Base-by-base conservation (phyloP, 2,797 vertebrate species). In the Clamator glandarius region DNA sequence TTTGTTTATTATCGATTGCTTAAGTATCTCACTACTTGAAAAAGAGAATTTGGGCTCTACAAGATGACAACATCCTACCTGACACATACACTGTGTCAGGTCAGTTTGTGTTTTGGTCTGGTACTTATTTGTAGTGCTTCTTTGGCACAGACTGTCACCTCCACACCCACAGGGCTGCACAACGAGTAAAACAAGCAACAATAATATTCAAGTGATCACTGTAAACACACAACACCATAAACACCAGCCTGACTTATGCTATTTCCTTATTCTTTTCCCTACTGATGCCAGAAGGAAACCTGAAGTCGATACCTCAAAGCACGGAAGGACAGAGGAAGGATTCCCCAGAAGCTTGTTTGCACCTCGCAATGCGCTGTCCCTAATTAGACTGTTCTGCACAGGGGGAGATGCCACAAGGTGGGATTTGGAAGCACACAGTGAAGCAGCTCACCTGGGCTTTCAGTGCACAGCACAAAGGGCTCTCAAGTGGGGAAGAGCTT, bases 161-260 rank as follows among this genome's bases (percentile, higher is more conserved):
- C 74, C 85, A 89, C 91, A 89, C 93, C 83, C 90, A 87, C 81
- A 74, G 78, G 73, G 92, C 90, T 87, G 89, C 18, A 2, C 89
- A 93, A 95, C 87, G 1, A 93, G 95, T 92, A 77, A 73, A 79
- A 92, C 84, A 33, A 95, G 92, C 72, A 82, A 83, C 85, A 77
- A 33, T 52, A 70, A 92, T 59, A 87, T 44, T 77, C 87, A 70
- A 76, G 87, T 46, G n/a, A 64, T 96, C 73, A 6, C 0, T 78
- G 73, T 89, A 95, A 91, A 96, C 89, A 90, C 89, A 87, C 52
- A 92, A 80, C 48, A 51, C 57, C 46, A 59, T 29, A 74, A 96
- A 92, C 84, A n/a, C 41, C 70, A 82, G 73, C 51, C 46, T 84
- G 59, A 58, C 54, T 87, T 61, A 67, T 0, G 0, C 29, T 46